Base-by-base conservation (phyloP, 2,113 vertebrate species). In the Abramis brama region DNA sequence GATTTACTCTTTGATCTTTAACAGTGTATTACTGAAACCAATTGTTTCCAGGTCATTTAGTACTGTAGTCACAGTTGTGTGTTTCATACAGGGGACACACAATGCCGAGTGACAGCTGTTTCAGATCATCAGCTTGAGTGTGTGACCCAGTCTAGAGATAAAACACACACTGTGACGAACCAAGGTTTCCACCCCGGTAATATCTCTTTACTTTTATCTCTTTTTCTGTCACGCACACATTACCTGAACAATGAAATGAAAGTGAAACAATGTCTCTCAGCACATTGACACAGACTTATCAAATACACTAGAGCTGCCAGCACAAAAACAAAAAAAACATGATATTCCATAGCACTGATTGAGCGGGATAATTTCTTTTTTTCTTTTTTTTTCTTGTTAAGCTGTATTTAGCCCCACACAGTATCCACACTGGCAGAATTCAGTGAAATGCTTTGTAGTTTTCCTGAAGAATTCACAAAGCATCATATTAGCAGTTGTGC, bases 121-220 rank as follows among this genome's bases (percentile, higher is more conserved):
- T 94, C 94, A 23, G 90, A 92, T 80, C 86, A 86, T 4, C 70
- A 93, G 55, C 91, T 97, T 90, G 90, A 91, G 82, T 97, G 96
- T 82, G 89, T 92, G 23, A 77, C 95, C 17, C 87, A 91, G 66
- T 92, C 93, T 1, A 91, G 91, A 15, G 91, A 93, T 33, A 84
- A 85, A 55, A 91, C 87, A 23, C 90, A 94, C 89, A 84, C 50
- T 0, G 91, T 97, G 73, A 95, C 94, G 33, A 97, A 96, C 86
- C 91, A 92, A 59, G 96, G 96, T 19, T 84, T 90, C 6, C 87
- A 96, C 89, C 88, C 50, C 79, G 82, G 82, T 83, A 83, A 83
- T 25, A 43, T 73, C 6, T 36, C 25, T 68, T 47, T 62, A 30
- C 27, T 50, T 23, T 17, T 12, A 39, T 71, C 47, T 71, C 43